Evolutionary conservation across 2,888 invertebrate species (phyloP).

Genomic region (Agrochola lychnidis): DNA sequence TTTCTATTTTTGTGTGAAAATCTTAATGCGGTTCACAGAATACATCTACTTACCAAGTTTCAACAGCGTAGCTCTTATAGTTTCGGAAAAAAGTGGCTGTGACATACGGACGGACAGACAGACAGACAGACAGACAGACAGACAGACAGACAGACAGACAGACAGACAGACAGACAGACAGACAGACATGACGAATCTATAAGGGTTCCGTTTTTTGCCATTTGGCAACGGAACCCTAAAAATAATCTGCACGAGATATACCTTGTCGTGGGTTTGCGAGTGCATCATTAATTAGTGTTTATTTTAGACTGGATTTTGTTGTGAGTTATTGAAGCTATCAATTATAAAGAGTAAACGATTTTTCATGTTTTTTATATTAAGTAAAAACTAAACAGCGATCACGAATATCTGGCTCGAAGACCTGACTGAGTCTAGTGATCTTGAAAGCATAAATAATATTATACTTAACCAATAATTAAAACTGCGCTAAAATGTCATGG

Average conservation of each 20-base stretch:
- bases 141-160: too few relatives aligned
- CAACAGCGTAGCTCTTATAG: too few relatives aligned
- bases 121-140: too few relatives aligned
- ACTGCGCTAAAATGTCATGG: slow-evolving; percentile 38
- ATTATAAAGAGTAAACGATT: not conserved
- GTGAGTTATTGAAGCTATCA: slow-evolving; percentile 3
- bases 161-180: too few relatives aligned
- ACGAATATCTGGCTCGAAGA: slow-evolving; percentile 14
- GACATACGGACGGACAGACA: too few relatives aligned
- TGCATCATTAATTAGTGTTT: slow-evolving; percentile 40
- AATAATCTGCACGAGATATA: slow-evolving; percentile 22
- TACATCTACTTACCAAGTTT: too few relatives aligned
- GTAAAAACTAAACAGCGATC: not conserved
- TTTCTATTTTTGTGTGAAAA: too few relatives aligned
- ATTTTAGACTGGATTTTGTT: slow-evolving; percentile 17
- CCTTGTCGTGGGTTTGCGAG: slow-evolving; percentile 25
- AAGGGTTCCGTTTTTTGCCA: too few relatives aligned
- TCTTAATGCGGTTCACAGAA: too few relatives aligned
- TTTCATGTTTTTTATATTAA: not conserved
- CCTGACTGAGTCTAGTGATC: not conserved
- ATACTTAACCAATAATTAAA: slow-evolving; percentile 14
- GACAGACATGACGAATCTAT: too few relatives aligned
- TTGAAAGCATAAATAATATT: slow-evolving; percentile 12
- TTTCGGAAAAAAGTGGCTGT: too few relatives aligned
- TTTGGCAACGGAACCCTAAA: too few relatives aligned